Evolutionary conservation across 2,888 invertebrate genomes (phyloP).

Genomic region (Melipona beecheii): DNA sequence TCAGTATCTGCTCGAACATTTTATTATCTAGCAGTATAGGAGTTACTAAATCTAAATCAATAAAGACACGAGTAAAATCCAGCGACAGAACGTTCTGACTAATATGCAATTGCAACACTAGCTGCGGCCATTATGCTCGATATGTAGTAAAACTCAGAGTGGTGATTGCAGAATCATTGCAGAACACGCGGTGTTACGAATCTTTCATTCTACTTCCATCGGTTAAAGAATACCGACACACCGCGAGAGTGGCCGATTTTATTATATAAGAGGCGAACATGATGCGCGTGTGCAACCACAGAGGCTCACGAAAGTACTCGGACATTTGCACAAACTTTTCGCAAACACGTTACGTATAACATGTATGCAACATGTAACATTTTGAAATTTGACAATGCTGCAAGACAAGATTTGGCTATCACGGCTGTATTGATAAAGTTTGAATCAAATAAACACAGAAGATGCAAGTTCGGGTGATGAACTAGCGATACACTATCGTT

Average conservation of each 20-base stretch:
- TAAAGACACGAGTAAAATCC: neutral
- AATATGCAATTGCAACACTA: neutral
- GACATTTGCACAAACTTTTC: too few species aligned
- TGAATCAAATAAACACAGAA: too few species aligned
- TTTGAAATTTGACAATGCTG: too few species aligned
- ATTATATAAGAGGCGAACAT: neutral
- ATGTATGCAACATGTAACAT: too few species aligned
- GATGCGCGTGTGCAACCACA: too few species aligned
- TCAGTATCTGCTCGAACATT: neutral
- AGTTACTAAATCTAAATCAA: neutral
- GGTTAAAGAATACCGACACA: neutral
- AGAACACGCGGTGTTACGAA: slow-evolving; percentile 6
- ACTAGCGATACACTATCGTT: too few species aligned
- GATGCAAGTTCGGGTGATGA: too few species aligned
- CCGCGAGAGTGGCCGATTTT: neutral
- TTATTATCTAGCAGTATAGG: neutral
- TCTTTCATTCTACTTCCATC: neutral
- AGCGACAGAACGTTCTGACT: neutral
- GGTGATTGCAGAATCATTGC: slow-evolving; percentile 2
- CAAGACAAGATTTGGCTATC: too few species aligned
- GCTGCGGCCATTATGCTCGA: neutral
- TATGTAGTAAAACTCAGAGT: neutral
- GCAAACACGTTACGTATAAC: too few species aligned
- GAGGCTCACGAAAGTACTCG: too few species aligned
- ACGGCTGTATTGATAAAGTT: too few species aligned